A percentile compares a stretch with the other conserved stretches of the same genome.
phyloP scores from a whole-genome alignment of 1,140 invertebrate genomes.

The Archegozetes longisetosus region DNA sequence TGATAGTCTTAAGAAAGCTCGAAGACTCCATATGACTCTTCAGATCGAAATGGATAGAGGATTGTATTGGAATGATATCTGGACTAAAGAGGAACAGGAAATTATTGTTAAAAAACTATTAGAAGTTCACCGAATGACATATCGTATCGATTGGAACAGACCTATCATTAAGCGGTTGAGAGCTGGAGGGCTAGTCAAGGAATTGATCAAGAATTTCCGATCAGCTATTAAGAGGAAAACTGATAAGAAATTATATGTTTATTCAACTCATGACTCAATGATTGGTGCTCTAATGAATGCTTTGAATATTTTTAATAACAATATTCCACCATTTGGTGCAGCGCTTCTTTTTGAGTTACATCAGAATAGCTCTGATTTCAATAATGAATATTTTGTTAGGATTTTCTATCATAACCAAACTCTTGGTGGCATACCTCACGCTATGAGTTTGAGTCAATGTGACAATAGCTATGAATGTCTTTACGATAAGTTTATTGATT shows the following conservation, averaged over 20 bases:
- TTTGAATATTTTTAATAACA: background rate
- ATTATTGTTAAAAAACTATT: background rate
- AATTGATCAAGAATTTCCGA: background rate
- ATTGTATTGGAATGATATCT: slow-evolving; percentile 3
- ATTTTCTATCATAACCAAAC: background rate
- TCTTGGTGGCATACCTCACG: background rate
- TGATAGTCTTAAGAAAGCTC: background rate
- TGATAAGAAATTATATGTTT: background rate
- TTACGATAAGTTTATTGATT: background rate
- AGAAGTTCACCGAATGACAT: background rate
- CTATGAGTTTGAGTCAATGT: background rate
- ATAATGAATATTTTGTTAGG: background rate
- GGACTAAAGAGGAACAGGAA: slow-evolving; percentile 4
- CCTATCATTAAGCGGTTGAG: slow-evolving; percentile 5
- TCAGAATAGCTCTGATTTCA: background rate
- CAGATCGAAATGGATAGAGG: slow-evolving; percentile 10
- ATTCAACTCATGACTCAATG: background rate
- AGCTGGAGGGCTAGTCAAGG: background rate
- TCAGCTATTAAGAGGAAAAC: background rate
- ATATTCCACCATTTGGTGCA: background rate
- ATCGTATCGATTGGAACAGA: background rate
- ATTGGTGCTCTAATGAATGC: background rate
- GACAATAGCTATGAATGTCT: background rate
- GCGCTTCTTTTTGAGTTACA: background rate
- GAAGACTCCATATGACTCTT: background rate